These are phyloP conservation scores for Eudasyphora cyanicolor DNA, from an alignment of 2,888 invertebrate species.

Conservation along the genomic window DNA sequence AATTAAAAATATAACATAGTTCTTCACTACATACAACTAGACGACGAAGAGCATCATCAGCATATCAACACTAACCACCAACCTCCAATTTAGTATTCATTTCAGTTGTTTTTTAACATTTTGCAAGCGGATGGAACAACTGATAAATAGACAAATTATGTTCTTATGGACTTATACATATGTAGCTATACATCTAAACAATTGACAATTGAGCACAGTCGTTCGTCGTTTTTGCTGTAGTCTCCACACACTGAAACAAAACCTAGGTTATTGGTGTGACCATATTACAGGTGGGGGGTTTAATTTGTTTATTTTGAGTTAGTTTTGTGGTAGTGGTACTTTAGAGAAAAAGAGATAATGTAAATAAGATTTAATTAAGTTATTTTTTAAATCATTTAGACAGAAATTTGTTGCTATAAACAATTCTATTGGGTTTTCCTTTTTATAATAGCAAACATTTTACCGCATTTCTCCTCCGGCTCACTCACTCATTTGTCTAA, in stretches of 20 bases:
- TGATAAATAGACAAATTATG: not conserved
- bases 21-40: not conserved
- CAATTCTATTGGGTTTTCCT: not conserved
- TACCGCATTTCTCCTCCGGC: not conserved
- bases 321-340: not conserved
- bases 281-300: not conserved
- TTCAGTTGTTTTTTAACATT: constrained; percentile 7
- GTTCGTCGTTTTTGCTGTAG: not conserved
- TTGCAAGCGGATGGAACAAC: constrained; percentile 17
- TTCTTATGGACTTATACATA: not conserved
- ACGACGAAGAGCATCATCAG: not conserved
- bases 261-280: not conserved
- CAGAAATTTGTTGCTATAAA: not conserved
- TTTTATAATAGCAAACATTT: not conserved
- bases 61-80: constrained; percentile 23
- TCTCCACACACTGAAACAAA: not conserved
- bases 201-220: too few species aligned
- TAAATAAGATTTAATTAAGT: not conserved
- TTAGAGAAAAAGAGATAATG: not conserved
- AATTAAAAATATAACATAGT: not conserved
- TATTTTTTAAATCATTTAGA: not conserved
- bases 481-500: constrained; percentile 31
- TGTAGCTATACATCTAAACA: not conserved
- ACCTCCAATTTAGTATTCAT: not conserved
- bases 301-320: not conserved